A percentile compares a stretch with the other conserved stretches of the same genome.
phyloP scores from a whole-genome alignment of 2,888 invertebrate genomes.

The Hoplodrina ambigua region DNA sequence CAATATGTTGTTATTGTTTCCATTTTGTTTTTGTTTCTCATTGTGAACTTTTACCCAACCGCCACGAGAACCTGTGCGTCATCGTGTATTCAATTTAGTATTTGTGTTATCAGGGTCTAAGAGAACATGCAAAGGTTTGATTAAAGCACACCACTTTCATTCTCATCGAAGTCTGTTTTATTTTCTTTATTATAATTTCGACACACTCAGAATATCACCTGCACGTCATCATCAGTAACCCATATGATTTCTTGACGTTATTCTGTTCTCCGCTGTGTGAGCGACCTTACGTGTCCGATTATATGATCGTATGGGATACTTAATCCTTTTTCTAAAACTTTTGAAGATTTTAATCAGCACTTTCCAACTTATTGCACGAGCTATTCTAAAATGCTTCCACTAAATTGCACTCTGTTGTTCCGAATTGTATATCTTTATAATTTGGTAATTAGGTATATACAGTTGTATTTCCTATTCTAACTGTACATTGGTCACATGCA shows the following conservation, averaged over 20 bases:
- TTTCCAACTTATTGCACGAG: constrained; percentile 74
- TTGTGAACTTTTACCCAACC: constrained; percentile 85
- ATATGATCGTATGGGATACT: constrained; percentile 79
- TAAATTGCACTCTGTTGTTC: constrained; percentile 68
- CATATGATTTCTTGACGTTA: constrained; percentile 76
- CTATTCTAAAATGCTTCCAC: constrained; percentile 71
- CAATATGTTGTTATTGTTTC: constrained; percentile 80
- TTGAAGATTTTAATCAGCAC: constrained; percentile 72
- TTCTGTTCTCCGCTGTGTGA: constrained; percentile 70
- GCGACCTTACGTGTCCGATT: constrained; percentile 51
- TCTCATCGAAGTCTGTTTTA: constrained; percentile 69
- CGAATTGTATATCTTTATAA: constrained; percentile 59
- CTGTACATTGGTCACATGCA: constrained; percentile 68
- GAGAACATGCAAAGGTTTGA: constrained; percentile 87
- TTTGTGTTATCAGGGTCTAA: constrained; percentile 83
- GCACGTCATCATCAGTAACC: constrained; percentile 81
- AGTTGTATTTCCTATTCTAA: constrained; percentile 54
- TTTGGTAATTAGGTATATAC: constrained; percentile 54
- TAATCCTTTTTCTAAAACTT: constrained; percentile 69
- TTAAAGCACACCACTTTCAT: constrained; percentile 77
- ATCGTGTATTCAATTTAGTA: constrained; percentile 78
- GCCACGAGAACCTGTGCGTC: constrained; percentile 87
- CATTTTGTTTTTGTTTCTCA: constrained; percentile 81
- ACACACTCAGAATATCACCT: constrained; percentile 66
- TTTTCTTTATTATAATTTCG: constrained; percentile 69